Evolutionary conservation across 2,888 invertebrate species (phyloP), one percentile per base, ranked within the genome.

Genomic region (Monopis laevigella): DNA sequence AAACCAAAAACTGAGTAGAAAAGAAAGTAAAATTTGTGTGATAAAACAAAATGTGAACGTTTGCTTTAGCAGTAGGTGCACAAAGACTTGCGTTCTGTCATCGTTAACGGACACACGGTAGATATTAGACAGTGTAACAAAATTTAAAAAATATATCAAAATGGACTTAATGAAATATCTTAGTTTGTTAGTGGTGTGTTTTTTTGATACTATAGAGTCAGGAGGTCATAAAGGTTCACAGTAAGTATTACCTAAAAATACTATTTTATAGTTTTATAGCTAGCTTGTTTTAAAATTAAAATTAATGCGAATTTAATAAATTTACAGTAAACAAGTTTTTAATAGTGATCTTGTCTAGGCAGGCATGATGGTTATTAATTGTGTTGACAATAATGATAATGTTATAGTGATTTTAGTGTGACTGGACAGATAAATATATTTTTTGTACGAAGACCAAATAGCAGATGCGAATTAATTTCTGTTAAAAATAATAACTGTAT

Each of bases 161-260:
- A 80, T 77, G 77, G 65, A 74, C 51, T 51, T 67, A 42, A 46
- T 59, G 42, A 67, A 63, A 52, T 75, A 58, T 49, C 48, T 77
- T 38, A 53, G 58, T 43, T 55, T 74, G 53, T 49, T 78, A 30
- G 55, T 64, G 48, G 58, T 71, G 50, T 48, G 72, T 43, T 65
- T 63, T 43, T 48, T 68, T 30, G 59, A 66, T 26, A 55, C 59
- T 24, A 66, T 74, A 13, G 72, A 71, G 43, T 56, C 74, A 0
- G 78, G 77, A 16, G 78, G 78, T 5, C 70, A 34, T 24, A 21
- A 71, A 40, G 77, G 73, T 13, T 50, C 75, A 77, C 72, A 78
- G 77, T 78, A 65, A 71, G 77, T 44, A 46, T 16, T 29, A 11
- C 16, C 16, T 16, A n/a, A n/a, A n/a, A n/a, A n/a, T n/a, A n/a